Conservation (phyloP, 2,113 vertebrate species). For the Trinectes maculatus region DNA sequence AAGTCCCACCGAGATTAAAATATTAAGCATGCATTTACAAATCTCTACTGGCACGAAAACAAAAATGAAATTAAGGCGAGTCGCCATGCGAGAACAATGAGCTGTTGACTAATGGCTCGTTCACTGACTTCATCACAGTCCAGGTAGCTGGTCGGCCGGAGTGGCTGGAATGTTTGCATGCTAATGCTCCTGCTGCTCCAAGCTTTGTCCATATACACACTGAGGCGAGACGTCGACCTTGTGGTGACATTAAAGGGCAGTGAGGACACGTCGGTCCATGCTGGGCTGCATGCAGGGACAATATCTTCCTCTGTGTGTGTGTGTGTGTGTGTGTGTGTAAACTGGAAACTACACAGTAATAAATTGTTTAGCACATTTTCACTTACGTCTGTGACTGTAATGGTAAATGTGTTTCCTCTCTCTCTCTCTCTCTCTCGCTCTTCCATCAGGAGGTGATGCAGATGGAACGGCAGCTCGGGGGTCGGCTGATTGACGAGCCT, state of each 20-base stretch:
- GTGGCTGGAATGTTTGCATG: slow-evolving; percentile 59
- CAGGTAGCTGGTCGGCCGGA: slow-evolving; percentile 64
- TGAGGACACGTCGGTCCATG: slow-evolving; percentile 44
- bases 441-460: slow-evolving; percentile 93
- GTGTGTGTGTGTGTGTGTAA: slow-evolving; percentile 23
- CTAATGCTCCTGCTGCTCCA: slow-evolving; percentile 59
- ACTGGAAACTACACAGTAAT: slow-evolving; percentile 33
- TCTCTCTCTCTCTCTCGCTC: background rate
- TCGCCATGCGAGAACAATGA: slow-evolving; percentile 76
- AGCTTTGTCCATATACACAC: slow-evolving; percentile 28
- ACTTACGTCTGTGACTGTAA: slow-evolving; percentile 26
- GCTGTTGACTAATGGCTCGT: slow-evolving; percentile 75
- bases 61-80: slow-evolving; percentile 80
- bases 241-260: slow-evolving; percentile 68
- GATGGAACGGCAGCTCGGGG: slow-evolving; percentile 96
- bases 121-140: slow-evolving; percentile 71
- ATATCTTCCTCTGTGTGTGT: slow-evolving; percentile 44
- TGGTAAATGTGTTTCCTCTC: slow-evolving; percentile 18
- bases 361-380: slow-evolving; percentile 41
- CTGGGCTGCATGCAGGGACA: slow-evolving; percentile 51
- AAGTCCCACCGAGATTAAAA: slow-evolving; percentile 78
- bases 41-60: slow-evolving; percentile 80
- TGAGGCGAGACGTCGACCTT: slow-evolving; percentile 67
- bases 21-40: slow-evolving; percentile 79
- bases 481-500: slow-evolving; percentile 95